phyloP scores from a whole-genome alignment of 2,797 vertebrate genomes.

The Danio kyathit region DNA sequence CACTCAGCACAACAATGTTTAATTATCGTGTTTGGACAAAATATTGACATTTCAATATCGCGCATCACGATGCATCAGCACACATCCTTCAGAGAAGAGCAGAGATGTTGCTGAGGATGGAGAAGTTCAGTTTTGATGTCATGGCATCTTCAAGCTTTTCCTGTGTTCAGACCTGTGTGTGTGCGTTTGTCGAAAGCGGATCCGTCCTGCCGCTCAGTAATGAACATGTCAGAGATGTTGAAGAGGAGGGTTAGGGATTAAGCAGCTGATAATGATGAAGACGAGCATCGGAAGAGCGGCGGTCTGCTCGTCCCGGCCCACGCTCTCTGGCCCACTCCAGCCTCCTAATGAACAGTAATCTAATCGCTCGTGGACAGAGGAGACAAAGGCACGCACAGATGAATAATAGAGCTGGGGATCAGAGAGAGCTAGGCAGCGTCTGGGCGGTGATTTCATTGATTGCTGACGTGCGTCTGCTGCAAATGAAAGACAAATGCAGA shows the following conservation, averaged over 20 bases:
- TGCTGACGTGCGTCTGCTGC: constrained; percentile 21
- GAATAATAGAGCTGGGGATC: constrained; percentile 63
- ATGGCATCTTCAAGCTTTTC: neutral
- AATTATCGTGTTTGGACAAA: too few relatives aligned
- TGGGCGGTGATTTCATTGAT: constrained; percentile 3
- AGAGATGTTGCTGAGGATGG: too few relatives aligned
- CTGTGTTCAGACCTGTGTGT: neutral
- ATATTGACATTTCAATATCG: too few relatives aligned
- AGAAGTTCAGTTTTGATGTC: too few relatives aligned
- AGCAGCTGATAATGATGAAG: constrained; percentile 78
- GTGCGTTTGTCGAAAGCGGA: constrained; percentile 10
- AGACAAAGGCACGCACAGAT: constrained; percentile 63
- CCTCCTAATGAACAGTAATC: constrained; percentile 80
- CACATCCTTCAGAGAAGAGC: too few relatives aligned
- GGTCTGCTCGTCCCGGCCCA: constrained; percentile 19
- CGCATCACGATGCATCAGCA: too few relatives aligned
- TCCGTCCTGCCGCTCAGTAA: constrained; percentile 63
- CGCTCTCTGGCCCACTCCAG: constrained; percentile 65
- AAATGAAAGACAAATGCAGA: constrained; percentile 20
- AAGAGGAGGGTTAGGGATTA: constrained; percentile 81
- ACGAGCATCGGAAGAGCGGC: constrained; percentile 59
- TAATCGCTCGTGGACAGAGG: constrained; percentile 79
- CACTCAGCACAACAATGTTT: too few relatives aligned
- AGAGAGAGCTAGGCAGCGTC: constrained; percentile 8
- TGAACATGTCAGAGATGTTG: constrained; percentile 75